Percentiles rank a stretch among this genome's conserved stretches.
These are phyloP conservation scores for Ammodramus savannarum DNA, from an alignment of 2,113 vertebrate species.

Conservation along the genomic window DNA sequence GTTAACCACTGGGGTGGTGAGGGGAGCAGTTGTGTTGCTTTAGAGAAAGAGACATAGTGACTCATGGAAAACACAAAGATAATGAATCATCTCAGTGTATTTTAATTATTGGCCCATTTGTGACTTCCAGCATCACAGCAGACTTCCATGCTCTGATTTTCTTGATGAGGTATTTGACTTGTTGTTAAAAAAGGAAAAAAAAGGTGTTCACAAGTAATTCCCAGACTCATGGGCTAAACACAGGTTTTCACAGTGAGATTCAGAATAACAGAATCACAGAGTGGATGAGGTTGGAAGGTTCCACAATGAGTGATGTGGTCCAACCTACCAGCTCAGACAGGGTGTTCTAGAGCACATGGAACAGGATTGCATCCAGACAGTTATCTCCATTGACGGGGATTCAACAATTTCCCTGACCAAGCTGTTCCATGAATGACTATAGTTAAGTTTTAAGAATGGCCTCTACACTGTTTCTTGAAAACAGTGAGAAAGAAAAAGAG, in stretches of 20 bases:
- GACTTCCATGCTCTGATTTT: neutral
- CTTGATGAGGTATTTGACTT: neutral
- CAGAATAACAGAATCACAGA: neutral
- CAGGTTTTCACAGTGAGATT: neutral
- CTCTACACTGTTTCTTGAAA: neutral
- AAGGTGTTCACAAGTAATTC: neutral
- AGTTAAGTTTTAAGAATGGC: neutral
- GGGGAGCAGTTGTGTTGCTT: neutral
- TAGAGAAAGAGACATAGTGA: neutral
- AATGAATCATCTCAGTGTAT: neutral
- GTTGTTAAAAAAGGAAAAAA: neutral
- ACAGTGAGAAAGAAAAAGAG: too few species aligned
- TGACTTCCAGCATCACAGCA: neutral
- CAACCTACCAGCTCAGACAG: neutral
- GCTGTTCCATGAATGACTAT: neutral
- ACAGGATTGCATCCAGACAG: neutral
- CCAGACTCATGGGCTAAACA: neutral
- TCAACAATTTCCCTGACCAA: neutral
- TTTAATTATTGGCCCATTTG: neutral
- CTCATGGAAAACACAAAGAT: neutral
- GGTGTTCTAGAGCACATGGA: accelerated
- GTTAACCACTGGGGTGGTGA: neutral
- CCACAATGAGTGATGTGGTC: neutral
- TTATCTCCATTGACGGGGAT: neutral
- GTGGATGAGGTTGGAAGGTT: neutral